Conservation (phyloP, 2,888 invertebrate species). For the Fragum fragum region DNA sequence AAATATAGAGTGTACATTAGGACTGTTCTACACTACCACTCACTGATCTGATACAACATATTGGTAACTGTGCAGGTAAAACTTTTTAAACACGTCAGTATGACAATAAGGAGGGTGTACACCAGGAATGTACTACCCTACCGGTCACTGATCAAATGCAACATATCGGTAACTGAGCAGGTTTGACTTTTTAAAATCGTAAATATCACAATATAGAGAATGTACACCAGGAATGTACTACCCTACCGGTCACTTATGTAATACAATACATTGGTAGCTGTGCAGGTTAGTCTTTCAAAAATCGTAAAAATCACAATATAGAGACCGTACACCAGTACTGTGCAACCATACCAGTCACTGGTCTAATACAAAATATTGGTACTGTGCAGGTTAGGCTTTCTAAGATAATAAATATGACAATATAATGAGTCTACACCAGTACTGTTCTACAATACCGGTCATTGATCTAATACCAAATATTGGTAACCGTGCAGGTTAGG, state of each 20-base stretch:
- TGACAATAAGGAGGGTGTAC: no score
- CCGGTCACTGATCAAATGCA: background rate
- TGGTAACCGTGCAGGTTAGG: slow-evolving; percentile 1
- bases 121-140: background rate
- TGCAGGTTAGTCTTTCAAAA: background rate
- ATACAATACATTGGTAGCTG: background rate
- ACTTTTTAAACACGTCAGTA: background rate
- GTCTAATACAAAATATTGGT: background rate
- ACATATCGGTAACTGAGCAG: background rate
- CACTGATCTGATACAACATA: background rate
- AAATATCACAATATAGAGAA: no score
- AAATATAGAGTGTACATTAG: background rate
- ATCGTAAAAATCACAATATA: no score
- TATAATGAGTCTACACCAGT: background rate
- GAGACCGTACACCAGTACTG: background rate
- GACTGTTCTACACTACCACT: slow-evolving; percentile 4
- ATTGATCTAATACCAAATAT: background rate
- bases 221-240: background rate
- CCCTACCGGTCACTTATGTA: background rate
- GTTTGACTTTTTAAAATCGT: no score
- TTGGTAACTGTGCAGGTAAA: slow-evolving; percentile 1
- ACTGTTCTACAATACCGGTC: background rate
- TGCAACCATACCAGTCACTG: background rate
- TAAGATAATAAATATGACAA: no score
- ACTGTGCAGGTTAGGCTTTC: background rate